phyloP scores from a whole-genome alignment of 2,113 vertebrate species.

The Callipepla californica region DNA sequence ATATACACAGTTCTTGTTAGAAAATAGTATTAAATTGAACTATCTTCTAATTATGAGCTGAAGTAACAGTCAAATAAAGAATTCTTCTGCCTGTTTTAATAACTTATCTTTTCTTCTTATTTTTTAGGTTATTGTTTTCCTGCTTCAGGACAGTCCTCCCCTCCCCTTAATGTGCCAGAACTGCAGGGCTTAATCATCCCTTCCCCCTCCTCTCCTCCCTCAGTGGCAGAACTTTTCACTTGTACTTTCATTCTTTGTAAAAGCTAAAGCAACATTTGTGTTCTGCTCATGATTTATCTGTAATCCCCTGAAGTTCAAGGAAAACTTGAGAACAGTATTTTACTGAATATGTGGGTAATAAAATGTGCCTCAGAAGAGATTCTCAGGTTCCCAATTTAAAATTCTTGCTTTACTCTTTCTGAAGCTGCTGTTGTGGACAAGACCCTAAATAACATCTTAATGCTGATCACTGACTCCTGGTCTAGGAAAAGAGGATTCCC shows the following conservation, averaged over 20 bases:
- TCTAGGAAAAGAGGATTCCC: slow-evolving; percentile 28
- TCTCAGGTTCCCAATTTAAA: slow-evolving; percentile 9
- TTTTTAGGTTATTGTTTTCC: slow-evolving; percentile 65
- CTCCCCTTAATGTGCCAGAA: slow-evolving; percentile 33
- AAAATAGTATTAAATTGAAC: not conserved
- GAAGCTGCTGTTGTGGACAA: not conserved
- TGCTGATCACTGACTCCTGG: not conserved
- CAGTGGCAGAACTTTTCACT: slow-evolving; percentile 43
- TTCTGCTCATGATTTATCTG: not conserved
- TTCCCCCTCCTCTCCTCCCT: slow-evolving; percentile 1
- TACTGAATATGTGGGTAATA: slow-evolving; percentile 21
- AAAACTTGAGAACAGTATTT: slow-evolving; percentile 22
- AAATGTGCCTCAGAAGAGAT: slow-evolving; percentile 15
- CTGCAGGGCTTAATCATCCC: slow-evolving; percentile 38
- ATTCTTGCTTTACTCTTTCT: not conserved
- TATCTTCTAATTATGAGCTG: not conserved
- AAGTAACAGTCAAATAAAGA: slow-evolving; percentile 17
- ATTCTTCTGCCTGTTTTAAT: slow-evolving; percentile 12
- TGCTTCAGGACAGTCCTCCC: slow-evolving; percentile 48
- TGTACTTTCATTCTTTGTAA: slow-evolving; percentile 10
- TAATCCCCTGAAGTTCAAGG: slow-evolving; percentile 37
- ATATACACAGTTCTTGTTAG: not conserved
- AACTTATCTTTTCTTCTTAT: slow-evolving; percentile 31
- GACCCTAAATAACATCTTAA: slow-evolving; percentile 33
- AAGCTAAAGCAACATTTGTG: slow-evolving; percentile 40